Evolutionary conservation across 2,797 vertebrate genomes (phyloP), one percentile per base, ranked within the genome.

Genomic region (Danio albolineatus): DNA sequence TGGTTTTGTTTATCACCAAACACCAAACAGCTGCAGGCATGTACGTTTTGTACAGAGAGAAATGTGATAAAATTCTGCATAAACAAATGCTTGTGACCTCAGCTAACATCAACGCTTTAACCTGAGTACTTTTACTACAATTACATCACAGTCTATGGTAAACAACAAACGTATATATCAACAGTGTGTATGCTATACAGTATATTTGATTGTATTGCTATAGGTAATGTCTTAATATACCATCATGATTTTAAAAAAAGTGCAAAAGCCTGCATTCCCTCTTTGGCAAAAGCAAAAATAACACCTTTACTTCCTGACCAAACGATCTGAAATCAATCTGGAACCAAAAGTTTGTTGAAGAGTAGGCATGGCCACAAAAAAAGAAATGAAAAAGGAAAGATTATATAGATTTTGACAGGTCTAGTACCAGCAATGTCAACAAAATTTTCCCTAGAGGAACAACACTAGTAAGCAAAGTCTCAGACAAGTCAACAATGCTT

Each of bases 11-110:
- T 59, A 19, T 73, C 12, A 71, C 19, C 17, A 2, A 10, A 70
- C 10, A 70, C 76, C 66, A 61, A 87, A 57, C 64, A 65, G 36
- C 17, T 57, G 2, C 74, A 66, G 44, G 74, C 36, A 66, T 19
- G 28, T 79, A 46, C 3, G 0, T 54, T 54, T 44, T 77, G n/a
- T 51, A 49, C 43, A 13, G n/a, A 7, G 8, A 60, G 7, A 14
- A 48, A 6, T 19, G 44, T 14, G 6, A 48, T 43, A 69, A 78
- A 62, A 71, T 28, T 28, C 28, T 28, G 28, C 19, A 78, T 51
- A 78, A 60, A 78, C 54, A 70, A 13, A 43, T 5, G 17, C 4
- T 21, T 41, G 61, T 56, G 17, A 78, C 54, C 76, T 60, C 5
- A 10, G 13, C 7, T 74, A 39, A 69, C 65, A 70, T 65, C 61